Base-by-base conservation (phyloP, 2,113 vertebrate genomes). In the Crocuta crocuta region DNA sequence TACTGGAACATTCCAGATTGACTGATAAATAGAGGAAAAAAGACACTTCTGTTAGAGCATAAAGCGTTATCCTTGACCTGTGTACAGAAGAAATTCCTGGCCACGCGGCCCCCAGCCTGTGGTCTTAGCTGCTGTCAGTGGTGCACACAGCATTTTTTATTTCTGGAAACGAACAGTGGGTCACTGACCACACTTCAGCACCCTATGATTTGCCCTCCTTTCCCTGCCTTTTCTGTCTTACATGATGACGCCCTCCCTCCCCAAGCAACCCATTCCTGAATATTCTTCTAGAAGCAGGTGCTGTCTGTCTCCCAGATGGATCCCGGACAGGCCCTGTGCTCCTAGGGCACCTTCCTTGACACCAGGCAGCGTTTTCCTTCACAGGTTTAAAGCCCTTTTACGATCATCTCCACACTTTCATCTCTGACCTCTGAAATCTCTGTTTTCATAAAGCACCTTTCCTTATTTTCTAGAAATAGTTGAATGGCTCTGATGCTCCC, bases 371-470 rank as follows among this genome's bases (percentile, higher is more conserved):
- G n/a, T 93, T 83, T 89, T 73, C 66, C 31, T 63, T 76, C 15
- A 50, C 0, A 35, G 33, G 53, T 92, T 80, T 73, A 65, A 79
- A 96, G 45, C 5, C 61, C 24, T 43, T 1, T 80, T 43, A 24
- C 15, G 17, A 76, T 91, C 39, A 84, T 90, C 33, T 84, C 45
- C 71, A 95, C 96, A 65, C 31, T 92, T 97, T 94, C 35, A 88
- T 94, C 50, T 94, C 55, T 89, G 87, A 90, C 45, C 12, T 65
- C 61, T 95, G 50, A 94, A 89, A 78, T 73, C 5, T 80, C 43
- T 91, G 43, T 94, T 94, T 94, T 91, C 50, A 95, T 90, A 48
- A 96, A 90, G 24, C 33, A 13, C 53, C 50, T 97, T 87, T 74
- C 76, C 70, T 81, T 80, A 19, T 95, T 97, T 97, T 45, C 33